Evolutionary conservation across 2,113 vertebrate species (phyloP), one percentile per base, ranked within the genome.

Genomic region (Onychostruthus taczanowskii): DNA sequence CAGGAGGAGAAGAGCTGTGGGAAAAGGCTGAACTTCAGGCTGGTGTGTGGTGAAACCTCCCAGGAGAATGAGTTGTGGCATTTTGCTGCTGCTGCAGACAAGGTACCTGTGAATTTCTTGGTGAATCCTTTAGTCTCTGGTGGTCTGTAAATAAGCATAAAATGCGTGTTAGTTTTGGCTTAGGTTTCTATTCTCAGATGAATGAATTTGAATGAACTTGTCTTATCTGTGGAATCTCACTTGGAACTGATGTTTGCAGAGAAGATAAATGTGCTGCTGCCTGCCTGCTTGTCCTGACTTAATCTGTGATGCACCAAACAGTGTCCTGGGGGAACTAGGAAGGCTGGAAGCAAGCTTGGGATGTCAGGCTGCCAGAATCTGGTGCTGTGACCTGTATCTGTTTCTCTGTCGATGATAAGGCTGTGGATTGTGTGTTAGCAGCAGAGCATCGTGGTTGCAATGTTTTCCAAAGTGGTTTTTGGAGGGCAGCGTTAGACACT

Each of bases 141-240:
- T 97, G 96, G 96, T 97, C 96, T 94, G 95, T 94, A 96, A 97
- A 97, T 95, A 96, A 95, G 94, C 93, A 96, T 95, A 96, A 95
- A 97, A 95, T 95, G 94, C 74, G 31, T 95, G 96, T 96, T 96
- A 97, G 96, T 93, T 95, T 97, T 97, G 96, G 96, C 96, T 96
- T 94, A 53, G 84, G 95, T 94, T 94, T 95, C 95, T 91, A 87
- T 94, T 96, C 93, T 97, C 95, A 97, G 94, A 95, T 97, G 96
- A 97, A 95, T 93, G 94, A 96, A 94, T 97, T 94, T 96, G 96
- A 96, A 96, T 95, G 94, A 95, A 97, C 95, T 97, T 97, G 96
- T 97, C 87, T 97, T 97, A 97, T 96, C 95, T 95, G 91, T 94
- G 91, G 94, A 96, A 97, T 97, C 95, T 95, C 87, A 94, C 89